A percentile compares a stretch with the other conserved stretches of the same genome.
Evolutionary conservation across 2,888 invertebrate species (phyloP).

Genomic region (Lasioglossum oenotherae): DNA sequence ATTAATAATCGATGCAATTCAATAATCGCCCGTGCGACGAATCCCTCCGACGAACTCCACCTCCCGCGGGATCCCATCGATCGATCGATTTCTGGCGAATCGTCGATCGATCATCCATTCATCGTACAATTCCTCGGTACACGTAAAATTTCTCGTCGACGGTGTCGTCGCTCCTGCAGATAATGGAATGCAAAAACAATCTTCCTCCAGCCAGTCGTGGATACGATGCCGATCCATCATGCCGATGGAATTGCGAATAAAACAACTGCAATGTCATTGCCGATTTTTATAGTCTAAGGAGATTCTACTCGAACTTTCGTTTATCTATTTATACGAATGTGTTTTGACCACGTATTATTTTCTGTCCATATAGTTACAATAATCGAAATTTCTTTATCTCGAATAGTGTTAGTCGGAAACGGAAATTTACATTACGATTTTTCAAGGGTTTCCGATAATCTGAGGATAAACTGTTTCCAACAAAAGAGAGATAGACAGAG

Average conservation of each 20-base stretch:
- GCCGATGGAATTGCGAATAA: neutral
- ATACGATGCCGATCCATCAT: constrained; percentile 20
- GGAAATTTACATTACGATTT: too few species aligned
- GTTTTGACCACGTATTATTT: too few species aligned
- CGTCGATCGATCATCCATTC: constrained; percentile 53
- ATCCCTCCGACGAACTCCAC: constrained; percentile 29
- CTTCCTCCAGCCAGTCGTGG: constrained; percentile 3
- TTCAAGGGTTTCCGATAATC: too few species aligned
- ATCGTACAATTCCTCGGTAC: neutral
- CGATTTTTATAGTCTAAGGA: neutral
- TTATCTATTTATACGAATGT: too few species aligned
- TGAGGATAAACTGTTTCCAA: too few species aligned
- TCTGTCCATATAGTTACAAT: too few species aligned
- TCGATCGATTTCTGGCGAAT: constrained; percentile 32
- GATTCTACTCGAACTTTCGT: neutral
- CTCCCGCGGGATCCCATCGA: constrained; percentile 61
- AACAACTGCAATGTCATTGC: constrained; percentile 17
- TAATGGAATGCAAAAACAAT: constrained; percentile 49
- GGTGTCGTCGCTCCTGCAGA: constrained; percentile 25
- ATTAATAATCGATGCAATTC: constrained; percentile 66
- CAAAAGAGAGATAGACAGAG: too few species aligned
- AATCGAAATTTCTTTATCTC: too few species aligned
- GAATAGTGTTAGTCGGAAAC: too few species aligned
- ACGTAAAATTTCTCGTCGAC: constrained; percentile 26
- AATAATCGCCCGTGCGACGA: constrained; percentile 56